Percentiles rank a stretch among this genome's conserved stretches.
These are phyloP conservation scores for Rhadinocentrus ornatus DNA, from an alignment of 2,797 vertebrate species.

Conservation along the genomic window DNA sequence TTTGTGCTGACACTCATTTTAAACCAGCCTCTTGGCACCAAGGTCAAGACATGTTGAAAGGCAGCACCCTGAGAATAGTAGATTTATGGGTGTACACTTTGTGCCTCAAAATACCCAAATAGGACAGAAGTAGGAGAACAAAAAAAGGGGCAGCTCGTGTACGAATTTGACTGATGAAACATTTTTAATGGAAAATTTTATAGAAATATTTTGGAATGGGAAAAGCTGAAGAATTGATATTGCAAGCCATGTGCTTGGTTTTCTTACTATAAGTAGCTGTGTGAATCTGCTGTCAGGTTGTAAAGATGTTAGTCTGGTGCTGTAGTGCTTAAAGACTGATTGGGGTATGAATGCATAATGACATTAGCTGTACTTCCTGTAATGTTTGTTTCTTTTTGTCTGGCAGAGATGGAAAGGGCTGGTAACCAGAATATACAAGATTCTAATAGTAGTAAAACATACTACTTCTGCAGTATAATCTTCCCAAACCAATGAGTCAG, in stretches of 20 bases:
- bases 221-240: background rate
- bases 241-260: background rate
- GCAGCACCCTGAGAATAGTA: constrained; percentile 16
- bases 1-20: constrained; percentile 57
- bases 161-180: background rate
- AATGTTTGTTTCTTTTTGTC: background rate
- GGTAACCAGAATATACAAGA: background rate
- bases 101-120: constrained; percentile 10
- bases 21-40: constrained; percentile 40
- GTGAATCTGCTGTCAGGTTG: background rate
- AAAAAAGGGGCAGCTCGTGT: background rate
- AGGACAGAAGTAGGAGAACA: background rate
- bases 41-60: constrained; percentile 48
- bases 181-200: background rate
- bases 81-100: background rate
- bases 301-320: background rate
- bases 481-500: background rate
- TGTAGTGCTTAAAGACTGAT: background rate
- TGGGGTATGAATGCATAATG: background rate
- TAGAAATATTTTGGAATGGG: background rate
- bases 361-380: constrained; percentile 6
- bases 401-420: background rate
- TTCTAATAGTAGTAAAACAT: background rate
- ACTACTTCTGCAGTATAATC: background rate
- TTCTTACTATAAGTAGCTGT: background rate